A percentile compares a stretch with the other conserved stretches of the same genome.
Conservation (phyloP, 92 coral and sea anemone species). For the Ricordea florida region DNA sequence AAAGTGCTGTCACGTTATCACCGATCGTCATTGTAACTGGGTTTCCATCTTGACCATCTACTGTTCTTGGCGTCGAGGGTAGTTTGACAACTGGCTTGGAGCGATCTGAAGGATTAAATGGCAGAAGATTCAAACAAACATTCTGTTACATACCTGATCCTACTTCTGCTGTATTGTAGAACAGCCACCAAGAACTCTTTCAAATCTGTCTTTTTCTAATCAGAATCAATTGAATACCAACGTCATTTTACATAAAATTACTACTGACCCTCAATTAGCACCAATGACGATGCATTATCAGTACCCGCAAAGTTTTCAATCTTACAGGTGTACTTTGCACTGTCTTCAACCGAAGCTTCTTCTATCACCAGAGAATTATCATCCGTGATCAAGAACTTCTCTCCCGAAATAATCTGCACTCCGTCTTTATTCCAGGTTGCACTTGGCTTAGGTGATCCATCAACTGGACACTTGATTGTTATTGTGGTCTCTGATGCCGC, state of each 20-base stretch:
- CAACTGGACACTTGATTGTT: constrained; percentile 66
- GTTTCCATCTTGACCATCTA: constrained; percentile 24
- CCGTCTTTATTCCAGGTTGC: constrained; percentile 74
- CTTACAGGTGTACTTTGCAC: constrained; percentile 44
- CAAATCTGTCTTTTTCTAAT: neutral
- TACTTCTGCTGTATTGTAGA: neutral
- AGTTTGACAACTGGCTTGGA: constrained; percentile 20
- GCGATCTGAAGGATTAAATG: constrained; percentile 31
- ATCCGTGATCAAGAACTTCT: neutral
- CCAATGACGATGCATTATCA: constrained; percentile 38
- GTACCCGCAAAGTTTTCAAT: constrained; percentile 32
- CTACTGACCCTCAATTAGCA: constrained; percentile 32
- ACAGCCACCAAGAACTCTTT: neutral
- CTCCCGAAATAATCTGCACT: neutral
- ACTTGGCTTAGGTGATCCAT: constrained; percentile 72
- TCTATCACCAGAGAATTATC: constrained; percentile 36
- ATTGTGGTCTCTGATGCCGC: constrained; percentile 51
- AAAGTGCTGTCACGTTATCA: constrained; percentile 59
- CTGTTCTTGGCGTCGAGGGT: constrained; percentile 11
- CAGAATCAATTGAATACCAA: too few relatives aligned
- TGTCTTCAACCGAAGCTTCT: constrained; percentile 3
- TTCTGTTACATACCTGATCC: neutral
- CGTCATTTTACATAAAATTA: too few relatives aligned
- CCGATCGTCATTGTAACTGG: constrained; percentile 46
- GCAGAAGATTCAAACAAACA: too few relatives aligned